Percentiles rank a stretch among this genome's conserved stretches.
Evolutionary conservation across 1,140 invertebrate species (phyloP).

Genomic region (Chlorops oryzae): DNA sequence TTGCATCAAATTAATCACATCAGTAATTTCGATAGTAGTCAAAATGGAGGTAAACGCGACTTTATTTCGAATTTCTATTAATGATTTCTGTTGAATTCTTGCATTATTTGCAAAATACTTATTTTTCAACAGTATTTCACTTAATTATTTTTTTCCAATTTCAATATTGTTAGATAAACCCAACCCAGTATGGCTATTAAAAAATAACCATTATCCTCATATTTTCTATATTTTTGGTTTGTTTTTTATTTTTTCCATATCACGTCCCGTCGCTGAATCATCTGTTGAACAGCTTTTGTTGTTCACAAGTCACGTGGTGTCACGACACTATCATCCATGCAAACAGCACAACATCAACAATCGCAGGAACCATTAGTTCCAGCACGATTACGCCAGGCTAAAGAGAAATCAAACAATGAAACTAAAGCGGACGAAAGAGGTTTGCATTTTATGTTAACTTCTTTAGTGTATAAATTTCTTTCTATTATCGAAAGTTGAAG

Average conservation of each 20-base stretch:
- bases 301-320: conserved; percentile 72
- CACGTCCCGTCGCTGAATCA: background rate
- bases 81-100: conserved; percentile 4
- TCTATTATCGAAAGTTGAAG: no score
- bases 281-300: conserved; percentile 56
- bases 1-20: conserved; percentile 34
- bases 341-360: conserved; percentile 41
- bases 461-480: no score
- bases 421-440: conserved; percentile 60
- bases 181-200: background rate
- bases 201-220: background rate
- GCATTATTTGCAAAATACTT: no score
- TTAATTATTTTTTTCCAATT: conserved; percentile 4
- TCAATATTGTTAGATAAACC: background rate
- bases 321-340: conserved; percentile 67
- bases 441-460: conserved; percentile 22
- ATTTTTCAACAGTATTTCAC: no score
- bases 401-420: conserved; percentile 58
- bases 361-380: conserved; percentile 51
- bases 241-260: conserved; percentile 20
- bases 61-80: conserved; percentile 6
- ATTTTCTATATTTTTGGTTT: conserved; percentile 20
- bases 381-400: conserved; percentile 53
- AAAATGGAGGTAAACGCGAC: conserved; percentile 30
- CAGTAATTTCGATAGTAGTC: conserved; percentile 35